phyloP scores from a whole-genome alignment of 2,113 vertebrate genomes.

The Dromas ardeola region DNA sequence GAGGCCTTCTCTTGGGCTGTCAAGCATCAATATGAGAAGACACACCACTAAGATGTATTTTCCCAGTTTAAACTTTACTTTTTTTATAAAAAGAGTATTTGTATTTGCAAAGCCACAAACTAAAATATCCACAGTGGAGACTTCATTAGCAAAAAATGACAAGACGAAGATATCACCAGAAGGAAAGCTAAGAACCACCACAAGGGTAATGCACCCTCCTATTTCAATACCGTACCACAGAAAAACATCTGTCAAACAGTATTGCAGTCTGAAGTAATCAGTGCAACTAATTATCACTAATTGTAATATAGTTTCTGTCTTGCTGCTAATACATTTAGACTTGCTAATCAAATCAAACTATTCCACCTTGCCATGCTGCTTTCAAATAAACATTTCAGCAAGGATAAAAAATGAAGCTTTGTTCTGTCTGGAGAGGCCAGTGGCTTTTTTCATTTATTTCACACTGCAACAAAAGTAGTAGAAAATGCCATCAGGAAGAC shows the following conservation, averaged over 20 bases:
- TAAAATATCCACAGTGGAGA: background rate
- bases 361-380: conserved; percentile 60
- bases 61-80: background rate
- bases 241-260: conserved; percentile 61
- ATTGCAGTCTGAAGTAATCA: conserved; percentile 64
- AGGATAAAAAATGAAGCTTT: conserved; percentile 45
- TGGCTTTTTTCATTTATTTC: background rate
- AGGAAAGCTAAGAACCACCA: background rate
- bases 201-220: background rate
- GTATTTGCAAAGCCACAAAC: background rate
- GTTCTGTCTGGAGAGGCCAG: background rate
- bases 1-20: background rate
- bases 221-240: background rate
- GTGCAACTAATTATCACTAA: conserved; percentile 75
- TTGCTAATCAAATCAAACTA: conserved; percentile 80
- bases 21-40: background rate
- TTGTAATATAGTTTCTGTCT: conserved; percentile 76
- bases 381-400: conserved; percentile 68
- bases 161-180: background rate
- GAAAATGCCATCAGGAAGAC: background rate
- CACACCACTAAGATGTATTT: background rate
- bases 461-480: background rate
- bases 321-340: conserved; percentile 78
- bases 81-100: background rate
- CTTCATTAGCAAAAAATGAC: background rate